Conservation (phyloP, 2,888 invertebrate species). For the Petrophora chlorosata region DNA sequence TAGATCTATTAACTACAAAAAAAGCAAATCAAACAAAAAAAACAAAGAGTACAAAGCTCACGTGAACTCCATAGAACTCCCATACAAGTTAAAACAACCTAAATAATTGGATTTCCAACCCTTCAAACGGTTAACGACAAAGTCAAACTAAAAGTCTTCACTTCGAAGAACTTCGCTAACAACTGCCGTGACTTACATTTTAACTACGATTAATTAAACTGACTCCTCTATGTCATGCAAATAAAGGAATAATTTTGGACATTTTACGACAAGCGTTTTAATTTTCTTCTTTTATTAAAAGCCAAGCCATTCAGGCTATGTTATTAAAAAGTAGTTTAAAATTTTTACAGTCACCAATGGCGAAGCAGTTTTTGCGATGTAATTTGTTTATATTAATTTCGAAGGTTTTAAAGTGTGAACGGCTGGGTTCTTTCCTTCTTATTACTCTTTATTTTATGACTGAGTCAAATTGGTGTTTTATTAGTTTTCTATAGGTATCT, state of each 20-base stretch:
- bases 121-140: conserved; percentile 2
- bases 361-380: conserved; percentile 2
- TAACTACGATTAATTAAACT: too few species aligned
- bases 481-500: too few species aligned
- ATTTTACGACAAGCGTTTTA: conserved; percentile 23
- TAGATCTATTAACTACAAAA: too few species aligned
- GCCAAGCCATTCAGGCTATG: conserved; percentile 13
- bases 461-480: background rate
- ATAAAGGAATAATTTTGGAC: background rate
- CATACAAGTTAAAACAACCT: background rate
- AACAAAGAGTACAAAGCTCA: too few species aligned
- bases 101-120: background rate
- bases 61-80: too few species aligned
- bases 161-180: too few species aligned
- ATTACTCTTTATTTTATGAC: conserved; percentile 1
- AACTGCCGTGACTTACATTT: too few species aligned
- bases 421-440: background rate
- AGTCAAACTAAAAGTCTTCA: conserved; percentile 1
- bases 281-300: conserved; percentile 20
- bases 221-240: too few species aligned
- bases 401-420: conserved; percentile 11
- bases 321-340: conserved; percentile 30
- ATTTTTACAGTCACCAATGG: conserved; percentile 19
- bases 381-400: conserved; percentile 20
- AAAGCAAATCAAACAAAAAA: too few species aligned